A percentile compares a stretch with the other conserved stretches of the same genome.
These are phyloP conservation scores for Podarcis cretensis DNA, from an alignment of 2,113 vertebrate species.

Conservation along the genomic window DNA sequence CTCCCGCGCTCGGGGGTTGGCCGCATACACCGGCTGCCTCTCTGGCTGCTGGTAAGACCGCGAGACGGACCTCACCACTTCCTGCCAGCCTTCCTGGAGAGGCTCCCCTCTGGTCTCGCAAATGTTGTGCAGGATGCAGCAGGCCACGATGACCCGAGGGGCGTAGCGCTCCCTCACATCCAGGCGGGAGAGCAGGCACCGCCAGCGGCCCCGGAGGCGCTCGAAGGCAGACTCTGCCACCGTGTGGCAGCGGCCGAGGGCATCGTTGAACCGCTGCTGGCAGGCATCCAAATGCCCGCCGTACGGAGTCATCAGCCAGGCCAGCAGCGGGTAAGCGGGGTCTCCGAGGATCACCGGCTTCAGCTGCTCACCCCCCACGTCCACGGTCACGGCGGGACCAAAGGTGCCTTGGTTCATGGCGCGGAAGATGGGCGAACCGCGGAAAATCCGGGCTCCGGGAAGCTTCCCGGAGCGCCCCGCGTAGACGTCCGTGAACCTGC, in stretches of 20 bases:
- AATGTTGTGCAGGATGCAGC: constrained; percentile 34
- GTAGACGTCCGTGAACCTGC: constrained; percentile 11
- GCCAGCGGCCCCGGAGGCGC: constrained; percentile 23
- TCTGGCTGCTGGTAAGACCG: constrained; percentile 33
- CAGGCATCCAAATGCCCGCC: constrained; percentile 9
- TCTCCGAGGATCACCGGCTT: constrained; percentile 14
- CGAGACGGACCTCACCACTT: constrained; percentile 10
- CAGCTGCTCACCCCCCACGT: neutral
- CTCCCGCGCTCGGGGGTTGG: neutral
- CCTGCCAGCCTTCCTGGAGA: constrained; percentile 29
- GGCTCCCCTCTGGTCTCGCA: constrained; percentile 25
- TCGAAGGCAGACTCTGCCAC: constrained; percentile 9
- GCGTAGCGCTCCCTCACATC: constrained; percentile 26
- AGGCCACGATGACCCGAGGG: constrained; percentile 27
- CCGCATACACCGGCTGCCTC: neutral
- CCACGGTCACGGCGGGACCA: neutral
- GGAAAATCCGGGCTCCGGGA: neutral
- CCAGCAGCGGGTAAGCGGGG: constrained; percentile 19
- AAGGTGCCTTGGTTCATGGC: constrained; percentile 36
- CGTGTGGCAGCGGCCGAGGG: neutral
- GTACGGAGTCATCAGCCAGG: constrained; percentile 26
- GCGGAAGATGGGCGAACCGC: constrained; percentile 25
- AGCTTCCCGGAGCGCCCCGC: constrained; percentile 20
- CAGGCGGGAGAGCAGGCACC: constrained; percentile 19
- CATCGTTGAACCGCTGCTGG: constrained; percentile 12